These are phyloP conservation scores for Myotis pilosus DNA, from an alignment of 2,797 vertebrate species.

Conservation along the genomic window DNA sequence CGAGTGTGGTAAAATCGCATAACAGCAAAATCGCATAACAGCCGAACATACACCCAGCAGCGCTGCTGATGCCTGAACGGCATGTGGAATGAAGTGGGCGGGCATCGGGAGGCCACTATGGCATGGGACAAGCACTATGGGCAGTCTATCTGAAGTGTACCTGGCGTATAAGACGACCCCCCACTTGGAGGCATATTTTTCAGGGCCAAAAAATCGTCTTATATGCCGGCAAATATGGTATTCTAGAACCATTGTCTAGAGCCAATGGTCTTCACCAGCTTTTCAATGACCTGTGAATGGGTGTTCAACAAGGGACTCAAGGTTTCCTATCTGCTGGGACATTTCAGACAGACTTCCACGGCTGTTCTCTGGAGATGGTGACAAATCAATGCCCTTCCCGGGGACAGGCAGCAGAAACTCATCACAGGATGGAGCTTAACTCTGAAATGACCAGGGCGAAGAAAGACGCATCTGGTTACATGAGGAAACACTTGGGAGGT, in stretches of 20 bases:
- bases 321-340: background rate
- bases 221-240: no score
- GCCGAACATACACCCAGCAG: no score
- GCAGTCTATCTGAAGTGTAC: no score
- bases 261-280: background rate
- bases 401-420: background rate
- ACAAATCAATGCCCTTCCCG: background rate
- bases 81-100: no score
- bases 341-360: background rate
- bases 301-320: background rate
- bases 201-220: no score
- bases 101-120: no score
- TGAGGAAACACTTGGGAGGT: background rate
- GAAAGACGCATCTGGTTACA: background rate
- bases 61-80: no score
- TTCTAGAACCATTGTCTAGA: background rate
- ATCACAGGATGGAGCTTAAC: background rate
- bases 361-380: background rate
- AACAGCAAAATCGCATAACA: no score
- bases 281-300: slow-evolving; percentile 7
- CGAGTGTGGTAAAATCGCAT: no score
- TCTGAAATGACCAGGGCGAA: background rate
- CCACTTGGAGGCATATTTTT: no score
- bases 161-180: no score
- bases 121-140: no score